Evolutionary conservation across 2,888 invertebrate species (phyloP), one percentile per base, ranked within the genome.

Genomic region (Hetaerina titia): DNA sequence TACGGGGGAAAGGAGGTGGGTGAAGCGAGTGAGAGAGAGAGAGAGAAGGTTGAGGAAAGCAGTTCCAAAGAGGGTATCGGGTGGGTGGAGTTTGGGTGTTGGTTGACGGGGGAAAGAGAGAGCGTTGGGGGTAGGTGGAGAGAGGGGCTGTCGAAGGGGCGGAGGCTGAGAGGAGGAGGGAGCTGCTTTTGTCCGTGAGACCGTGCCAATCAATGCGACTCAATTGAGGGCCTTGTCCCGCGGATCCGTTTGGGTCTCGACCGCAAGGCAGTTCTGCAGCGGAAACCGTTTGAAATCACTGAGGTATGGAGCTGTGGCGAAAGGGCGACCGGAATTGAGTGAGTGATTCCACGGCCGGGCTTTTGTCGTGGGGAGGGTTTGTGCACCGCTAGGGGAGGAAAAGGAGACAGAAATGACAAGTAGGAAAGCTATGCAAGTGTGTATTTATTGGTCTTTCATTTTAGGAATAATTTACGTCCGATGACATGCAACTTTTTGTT

Each of bases 211-310:
- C 69, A 92, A 69, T 92, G n/a, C 56, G 92, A 25, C 92, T 63
- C 92, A 69, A 92, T 81, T 69, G 92, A 92, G 69, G 92, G 56
- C 92, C 92, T 92, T 92, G 92, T 92, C 56, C 81, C 92, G 69
- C 92, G 69, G 69, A 69, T 92, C 92, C 92, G 92, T 92, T 92
- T 92, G 92, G 69, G 45, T 92, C 69, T 69, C 92, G 69, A 92
- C 92, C 92, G 69, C 92, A 92, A 92, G 45, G 56, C 69, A 6
- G 64, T 69, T 56, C 89, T 58, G 69, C 69, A 92, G n/a, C 56
- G 69, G 92, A 92, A 45, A 69, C 19, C 25, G 81, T 81, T 81
- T 31, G 90, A 19, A 90, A 90, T 90, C 90, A 90, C 63, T 45
- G 45, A 63, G 64, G 90, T 64, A 64, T 90, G 63, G 90, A 90